Evolutionary conservation across 2,888 invertebrate species (phyloP).

Genomic region (Hyles lineata): DNA sequence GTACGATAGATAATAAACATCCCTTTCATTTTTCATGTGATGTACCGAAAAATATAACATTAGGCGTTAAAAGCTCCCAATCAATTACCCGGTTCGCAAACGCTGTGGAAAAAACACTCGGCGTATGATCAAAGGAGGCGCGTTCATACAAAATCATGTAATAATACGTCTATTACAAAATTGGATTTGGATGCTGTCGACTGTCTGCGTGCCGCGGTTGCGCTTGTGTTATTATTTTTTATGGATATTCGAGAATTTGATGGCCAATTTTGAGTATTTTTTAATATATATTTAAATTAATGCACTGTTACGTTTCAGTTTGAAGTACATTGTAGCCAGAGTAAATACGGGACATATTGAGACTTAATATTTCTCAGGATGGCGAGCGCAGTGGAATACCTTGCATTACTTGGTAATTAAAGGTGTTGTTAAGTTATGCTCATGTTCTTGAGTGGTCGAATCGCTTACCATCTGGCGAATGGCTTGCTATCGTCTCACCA

Average conservation of each 20-base stretch:
- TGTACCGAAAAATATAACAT: constrained; percentile 9
- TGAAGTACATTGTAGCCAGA: too few relatives aligned
- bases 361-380: too few relatives aligned
- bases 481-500: too few relatives aligned
- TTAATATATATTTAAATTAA: too few relatives aligned
- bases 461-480: too few relatives aligned
- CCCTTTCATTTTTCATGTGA: not conserved
- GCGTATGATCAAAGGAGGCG: constrained; percentile 29
- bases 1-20: not conserved
- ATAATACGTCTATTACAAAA: constrained; percentile 31
- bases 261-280: too few relatives aligned
- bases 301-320: too few relatives aligned
- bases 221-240: not conserved
- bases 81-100: constrained; percentile 11
- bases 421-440: too few relatives aligned
- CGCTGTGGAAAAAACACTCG: constrained; percentile 1
- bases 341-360: too few relatives aligned
- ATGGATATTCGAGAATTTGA: not conserved
- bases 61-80: constrained; percentile 8
- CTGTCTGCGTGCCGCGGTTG: constrained; percentile 12
- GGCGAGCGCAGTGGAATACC: too few relatives aligned
- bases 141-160: constrained; percentile 28
- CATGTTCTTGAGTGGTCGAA: too few relatives aligned
- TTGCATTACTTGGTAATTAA: too few relatives aligned
- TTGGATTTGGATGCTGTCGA: constrained; percentile 29